Evolutionary conservation across 2,797 vertebrate genomes (phyloP).

Genomic region (Pseudopleuronectes americanus): DNA sequence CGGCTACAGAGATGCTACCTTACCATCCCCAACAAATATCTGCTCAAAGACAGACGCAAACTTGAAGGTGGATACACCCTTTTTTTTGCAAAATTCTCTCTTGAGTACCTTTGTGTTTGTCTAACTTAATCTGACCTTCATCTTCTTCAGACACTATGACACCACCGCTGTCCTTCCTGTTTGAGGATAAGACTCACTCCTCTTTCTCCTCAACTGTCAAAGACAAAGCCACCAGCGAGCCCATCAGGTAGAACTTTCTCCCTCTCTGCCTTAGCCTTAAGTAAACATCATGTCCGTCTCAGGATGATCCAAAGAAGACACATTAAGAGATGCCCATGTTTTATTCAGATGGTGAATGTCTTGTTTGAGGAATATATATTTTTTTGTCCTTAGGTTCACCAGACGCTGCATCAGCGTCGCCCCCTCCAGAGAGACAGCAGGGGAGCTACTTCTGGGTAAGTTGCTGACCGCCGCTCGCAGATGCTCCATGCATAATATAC

Average conservation of each 20-base stretch:
- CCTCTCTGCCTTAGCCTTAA: conserved; percentile 1
- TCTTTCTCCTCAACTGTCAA: conserved; percentile 98
- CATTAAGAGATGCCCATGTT: conserved; percentile 7
- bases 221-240: conserved; percentile 98
- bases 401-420: conserved; percentile 95
- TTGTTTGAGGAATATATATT: conserved; percentile 31
- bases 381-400: conserved; percentile 88
- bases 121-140: conserved; percentile 20
- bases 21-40: conserved; percentile 98
- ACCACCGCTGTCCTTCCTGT: conserved; percentile 92
- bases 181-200: conserved; percentile 98
- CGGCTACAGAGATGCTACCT: conserved; percentile 96
- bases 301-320: conserved; percentile 6
- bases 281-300: conserved; percentile 19
- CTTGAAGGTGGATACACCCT: conserved; percentile 84
- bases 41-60: conserved; percentile 94
- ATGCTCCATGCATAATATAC: conserved; percentile 50
- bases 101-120: neutral
- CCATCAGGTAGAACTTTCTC: conserved; percentile 88
- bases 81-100: neutral
- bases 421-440: conserved; percentile 95
- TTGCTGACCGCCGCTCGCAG: conserved; percentile 42
- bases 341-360: conserved; percentile 27
- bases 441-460: conserved; percentile 95
- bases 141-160: conserved; percentile 85